Conservation (phyloP, 2,888 invertebrate species). For the Drosophila neonasuta region DNA sequence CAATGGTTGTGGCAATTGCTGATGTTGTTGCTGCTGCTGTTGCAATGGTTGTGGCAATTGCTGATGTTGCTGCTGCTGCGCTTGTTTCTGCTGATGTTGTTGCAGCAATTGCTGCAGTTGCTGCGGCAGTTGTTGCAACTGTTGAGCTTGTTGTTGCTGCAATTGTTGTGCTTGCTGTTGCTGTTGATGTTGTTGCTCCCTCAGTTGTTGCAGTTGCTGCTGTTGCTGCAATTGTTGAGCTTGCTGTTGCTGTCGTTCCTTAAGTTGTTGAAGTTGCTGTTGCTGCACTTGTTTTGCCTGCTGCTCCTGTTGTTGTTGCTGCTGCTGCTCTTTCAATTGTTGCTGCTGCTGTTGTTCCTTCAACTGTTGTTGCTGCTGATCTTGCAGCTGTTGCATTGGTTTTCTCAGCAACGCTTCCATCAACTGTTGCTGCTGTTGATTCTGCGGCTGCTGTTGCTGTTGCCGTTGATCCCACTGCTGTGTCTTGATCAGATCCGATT, state of each 20-base stretch:
- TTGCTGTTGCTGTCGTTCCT: neutral
- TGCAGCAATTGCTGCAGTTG: constrained; percentile 17
- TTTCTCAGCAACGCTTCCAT: neutral
- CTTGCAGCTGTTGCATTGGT: neutral
- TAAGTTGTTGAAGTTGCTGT: constrained; percentile 5
- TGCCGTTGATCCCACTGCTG: constrained; percentile 32
- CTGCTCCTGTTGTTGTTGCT: neutral
- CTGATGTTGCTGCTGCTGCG: neutral
- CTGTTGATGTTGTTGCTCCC: neutral
- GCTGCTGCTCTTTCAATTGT: neutral
- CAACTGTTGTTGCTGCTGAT: constrained; percentile 1
- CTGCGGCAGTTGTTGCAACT: neutral
- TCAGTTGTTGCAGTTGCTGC: neutral
- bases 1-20: neutral
- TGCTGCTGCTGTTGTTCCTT: neutral
- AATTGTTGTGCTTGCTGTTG: neutral
- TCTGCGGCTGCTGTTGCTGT: constrained; percentile 3
- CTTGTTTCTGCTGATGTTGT: constrained; percentile 2
- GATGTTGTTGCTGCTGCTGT: neutral
- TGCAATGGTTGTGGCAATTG: neutral
- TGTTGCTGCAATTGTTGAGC: neutral
- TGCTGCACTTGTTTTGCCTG: neutral
- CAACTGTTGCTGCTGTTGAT: constrained; percentile 1
- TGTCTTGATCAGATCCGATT: constrained; percentile 9
- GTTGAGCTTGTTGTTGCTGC: neutral